Conservation (phyloP, 2,888 invertebrate species). For the Elmis aenea region DNA sequence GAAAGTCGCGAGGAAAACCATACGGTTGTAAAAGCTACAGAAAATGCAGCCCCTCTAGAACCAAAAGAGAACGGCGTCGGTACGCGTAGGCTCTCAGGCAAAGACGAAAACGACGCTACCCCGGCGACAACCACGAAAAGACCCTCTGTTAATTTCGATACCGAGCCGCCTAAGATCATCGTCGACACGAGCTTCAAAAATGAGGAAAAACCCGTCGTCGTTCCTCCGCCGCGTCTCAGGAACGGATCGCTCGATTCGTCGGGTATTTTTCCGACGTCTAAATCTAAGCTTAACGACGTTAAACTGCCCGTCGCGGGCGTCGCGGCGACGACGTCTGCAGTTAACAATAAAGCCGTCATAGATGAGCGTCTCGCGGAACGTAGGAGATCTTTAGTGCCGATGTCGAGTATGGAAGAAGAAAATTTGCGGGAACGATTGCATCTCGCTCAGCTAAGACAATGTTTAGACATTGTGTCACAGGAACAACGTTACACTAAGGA, state of each 20-base stretch:
- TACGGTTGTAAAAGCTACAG: too few relatives aligned
- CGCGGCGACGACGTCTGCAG: slow-evolving; percentile 23
- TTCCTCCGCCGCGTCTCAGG: background rate
- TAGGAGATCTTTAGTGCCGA: slow-evolving; percentile 40
- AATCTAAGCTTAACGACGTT: slow-evolving; percentile 5
- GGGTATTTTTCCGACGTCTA: too few relatives aligned
- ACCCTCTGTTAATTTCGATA: too few relatives aligned
- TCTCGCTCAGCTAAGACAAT: slow-evolving; percentile 58
- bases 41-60: too few relatives aligned
- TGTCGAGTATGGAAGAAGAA: slow-evolving; percentile 69
- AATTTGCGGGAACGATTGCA: slow-evolving; percentile 59
- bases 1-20: too few relatives aligned
- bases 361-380: slow-evolving; percentile 32
- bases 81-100: too few relatives aligned
- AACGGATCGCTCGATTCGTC: too few relatives aligned
- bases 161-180: too few relatives aligned
- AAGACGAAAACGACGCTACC: too few relatives aligned
- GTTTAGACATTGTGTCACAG: slow-evolving; percentile 59
- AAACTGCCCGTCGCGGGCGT: slow-evolving; percentile 15
- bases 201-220: background rate
- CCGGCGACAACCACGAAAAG: too few relatives aligned
- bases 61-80: too few relatives aligned
- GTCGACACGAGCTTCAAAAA: too few relatives aligned
- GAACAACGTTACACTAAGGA: slow-evolving; percentile 62
- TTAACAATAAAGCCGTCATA: slow-evolving; percentile 20